These are phyloP conservation scores for Drosophila burlai DNA, from an alignment of 1,140 invertebrate genomes.

Conservation along the genomic window DNA sequence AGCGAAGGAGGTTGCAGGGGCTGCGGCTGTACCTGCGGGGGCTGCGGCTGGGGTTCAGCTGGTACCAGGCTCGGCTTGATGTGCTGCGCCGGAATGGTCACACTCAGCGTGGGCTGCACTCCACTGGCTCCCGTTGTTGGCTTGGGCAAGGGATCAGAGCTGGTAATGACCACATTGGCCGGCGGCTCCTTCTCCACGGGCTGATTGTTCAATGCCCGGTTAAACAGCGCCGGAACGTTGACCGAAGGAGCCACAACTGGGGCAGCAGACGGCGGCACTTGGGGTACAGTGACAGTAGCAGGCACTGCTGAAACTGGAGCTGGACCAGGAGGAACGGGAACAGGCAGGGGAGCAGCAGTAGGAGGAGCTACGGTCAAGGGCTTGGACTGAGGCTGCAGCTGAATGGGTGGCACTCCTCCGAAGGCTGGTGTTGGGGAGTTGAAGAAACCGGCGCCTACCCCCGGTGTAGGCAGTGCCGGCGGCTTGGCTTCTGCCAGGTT, in stretches of 20 bases:
- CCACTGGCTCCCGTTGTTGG: slow-evolving; percentile 69
- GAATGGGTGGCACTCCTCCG: slow-evolving; percentile 2
- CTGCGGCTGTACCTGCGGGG: slow-evolving; percentile 7
- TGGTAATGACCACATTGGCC: slow-evolving; percentile 92
- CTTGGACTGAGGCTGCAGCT: slow-evolving; percentile 7
- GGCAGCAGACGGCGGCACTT: slow-evolving; percentile 11
- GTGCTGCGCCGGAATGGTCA: slow-evolving; percentile 91
- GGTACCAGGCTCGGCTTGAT: slow-evolving; percentile 86
- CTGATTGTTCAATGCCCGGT: slow-evolving; percentile 75
- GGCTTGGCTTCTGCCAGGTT: slow-evolving; percentile 21
- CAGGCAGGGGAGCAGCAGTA: not conserved
- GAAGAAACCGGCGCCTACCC: slow-evolving; percentile 21
- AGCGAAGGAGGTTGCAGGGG: slow-evolving; percentile 6
- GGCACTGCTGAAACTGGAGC: too few species aligned
- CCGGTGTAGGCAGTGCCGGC: not conserved
- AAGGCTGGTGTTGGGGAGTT: slow-evolving; percentile 11
- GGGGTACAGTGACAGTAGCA: slow-evolving; percentile 3
- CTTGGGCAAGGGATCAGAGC: slow-evolving; percentile 91
- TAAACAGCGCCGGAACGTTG: slow-evolving; percentile 52
- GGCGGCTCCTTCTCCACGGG: slow-evolving; percentile 87
- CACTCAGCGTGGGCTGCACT: slow-evolving; percentile 88
- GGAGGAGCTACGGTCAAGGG: slow-evolving; percentile 13
- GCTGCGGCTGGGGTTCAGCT: slow-evolving; percentile 13
- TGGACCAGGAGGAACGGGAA: not conserved
- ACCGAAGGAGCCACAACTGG: slow-evolving; percentile 2